A percentile compares a stretch with the other conserved stretches of the same genome.
Conservation (phyloP, 2,888 invertebrate genomes). For the Hypomecis atomaria region DNA sequence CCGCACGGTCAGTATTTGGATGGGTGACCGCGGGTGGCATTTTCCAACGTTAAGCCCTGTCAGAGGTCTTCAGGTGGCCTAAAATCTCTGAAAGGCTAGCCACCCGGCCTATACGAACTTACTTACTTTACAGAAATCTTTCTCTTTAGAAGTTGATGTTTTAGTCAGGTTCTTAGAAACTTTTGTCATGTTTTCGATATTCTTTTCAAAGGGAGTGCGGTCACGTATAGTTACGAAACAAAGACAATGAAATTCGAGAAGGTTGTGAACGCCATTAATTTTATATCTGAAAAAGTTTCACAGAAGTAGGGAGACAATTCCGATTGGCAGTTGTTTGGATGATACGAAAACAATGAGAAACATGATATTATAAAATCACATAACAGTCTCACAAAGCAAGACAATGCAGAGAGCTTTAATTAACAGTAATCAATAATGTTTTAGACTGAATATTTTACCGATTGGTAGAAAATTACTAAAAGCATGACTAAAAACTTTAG, state of each 20-base stretch:
- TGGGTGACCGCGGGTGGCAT: too few relatives aligned
- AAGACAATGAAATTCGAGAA: conserved; percentile 8
- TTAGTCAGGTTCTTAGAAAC: conserved; percentile 8
- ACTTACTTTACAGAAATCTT: too few relatives aligned
- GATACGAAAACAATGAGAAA: background rate
- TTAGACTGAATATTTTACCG: too few relatives aligned
- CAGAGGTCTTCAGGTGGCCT: too few relatives aligned
- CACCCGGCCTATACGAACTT: too few relatives aligned
- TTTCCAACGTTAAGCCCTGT: too few relatives aligned
- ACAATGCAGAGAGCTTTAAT: background rate
- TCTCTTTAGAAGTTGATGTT: background rate
- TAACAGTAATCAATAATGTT: too few relatives aligned
- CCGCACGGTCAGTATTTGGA: too few relatives aligned
- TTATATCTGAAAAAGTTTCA: conserved; percentile 3
- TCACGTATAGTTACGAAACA: background rate
- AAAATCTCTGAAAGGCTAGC: too few relatives aligned
- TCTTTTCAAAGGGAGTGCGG: conserved; percentile 1
- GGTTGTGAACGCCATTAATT: background rate
- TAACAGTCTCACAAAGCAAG: background rate
- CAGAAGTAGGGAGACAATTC: background rate
- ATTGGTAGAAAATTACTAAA: too few relatives aligned
- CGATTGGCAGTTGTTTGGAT: background rate
- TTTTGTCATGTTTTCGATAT: conserved; percentile 17
- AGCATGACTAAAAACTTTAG: too few relatives aligned
- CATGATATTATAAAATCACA: background rate